A percentile compares a stretch with the other conserved stretches of the same genome.
Conservation (phyloP, 2,113 vertebrate genomes). For the Xiphorhynchus elegans region DNA sequence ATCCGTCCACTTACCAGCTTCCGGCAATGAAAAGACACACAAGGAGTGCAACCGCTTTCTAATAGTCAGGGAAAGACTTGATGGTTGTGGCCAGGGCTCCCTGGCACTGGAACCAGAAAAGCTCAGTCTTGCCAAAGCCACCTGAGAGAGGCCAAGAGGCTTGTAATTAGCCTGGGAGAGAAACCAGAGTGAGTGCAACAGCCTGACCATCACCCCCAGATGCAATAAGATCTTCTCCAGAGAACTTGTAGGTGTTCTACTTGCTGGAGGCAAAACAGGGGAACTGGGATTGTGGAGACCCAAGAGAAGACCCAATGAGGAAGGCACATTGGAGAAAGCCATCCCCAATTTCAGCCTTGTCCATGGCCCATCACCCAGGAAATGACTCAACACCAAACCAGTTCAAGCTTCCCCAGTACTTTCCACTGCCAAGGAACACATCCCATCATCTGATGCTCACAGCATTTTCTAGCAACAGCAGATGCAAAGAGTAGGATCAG, state of each 20-base stretch:
- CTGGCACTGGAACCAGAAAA: not conserved
- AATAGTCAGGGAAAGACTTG: not conserved
- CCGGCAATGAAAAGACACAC: not conserved
- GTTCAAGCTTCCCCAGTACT: not conserved
- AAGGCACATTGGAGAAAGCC: not conserved
- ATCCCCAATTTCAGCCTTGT: not conserved
- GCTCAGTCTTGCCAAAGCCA: slow-evolving; percentile 37
- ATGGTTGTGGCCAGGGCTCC: not conserved
- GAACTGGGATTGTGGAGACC: not conserved
- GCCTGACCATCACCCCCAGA: not conserved
- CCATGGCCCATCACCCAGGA: not conserved
- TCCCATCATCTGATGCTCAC: not conserved
- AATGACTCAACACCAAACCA: not conserved
- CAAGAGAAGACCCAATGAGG: not conserved
- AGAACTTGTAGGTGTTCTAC: not conserved
- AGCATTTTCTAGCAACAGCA: not conserved
- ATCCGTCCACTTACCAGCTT: not conserved
- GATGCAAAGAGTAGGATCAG: not conserved
- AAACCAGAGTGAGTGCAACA: not conserved
- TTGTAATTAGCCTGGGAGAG: not conserved
- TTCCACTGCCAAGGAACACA: not conserved
- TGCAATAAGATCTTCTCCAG: rapidly evolving
- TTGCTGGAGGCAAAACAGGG: rapidly evolving
- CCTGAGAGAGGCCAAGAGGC: not conserved
- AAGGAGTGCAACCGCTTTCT: not conserved